Percentiles rank a stretch among this genome's conserved stretches.
phyloP scores from a whole-genome alignment of 2,888 invertebrate genomes.

The Oxycera nigricornis region DNA sequence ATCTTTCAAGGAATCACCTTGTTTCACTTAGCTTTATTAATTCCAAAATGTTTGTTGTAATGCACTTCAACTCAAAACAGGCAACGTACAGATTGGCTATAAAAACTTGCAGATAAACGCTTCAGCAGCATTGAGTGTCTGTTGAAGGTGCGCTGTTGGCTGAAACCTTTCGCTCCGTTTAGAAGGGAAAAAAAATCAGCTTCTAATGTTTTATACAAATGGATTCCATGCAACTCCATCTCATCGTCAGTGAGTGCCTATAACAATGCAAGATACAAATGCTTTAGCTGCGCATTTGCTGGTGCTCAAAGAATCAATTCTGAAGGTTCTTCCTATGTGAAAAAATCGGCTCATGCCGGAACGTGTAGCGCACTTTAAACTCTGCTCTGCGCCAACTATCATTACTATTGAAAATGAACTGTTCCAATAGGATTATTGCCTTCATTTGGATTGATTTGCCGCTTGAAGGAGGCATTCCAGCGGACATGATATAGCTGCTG shows the following conservation, averaged over 20 bases:
- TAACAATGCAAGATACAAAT: background rate
- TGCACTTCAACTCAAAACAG: too few species aligned
- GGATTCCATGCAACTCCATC: too few species aligned
- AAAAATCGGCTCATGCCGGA: background rate
- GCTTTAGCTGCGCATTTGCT: background rate
- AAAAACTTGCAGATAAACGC: background rate
- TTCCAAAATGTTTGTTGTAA: too few species aligned
- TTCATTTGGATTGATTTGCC: background rate
- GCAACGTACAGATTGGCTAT: too few species aligned
- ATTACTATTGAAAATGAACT: background rate
- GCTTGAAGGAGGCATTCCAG: background rate
- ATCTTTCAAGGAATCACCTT: background rate
- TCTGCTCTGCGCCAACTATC: background rate
- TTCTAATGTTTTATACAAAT: too few species aligned
- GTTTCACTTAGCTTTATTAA: too few species aligned
- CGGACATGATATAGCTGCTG: background rate
- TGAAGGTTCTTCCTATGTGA: background rate
- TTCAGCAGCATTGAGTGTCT: background rate
- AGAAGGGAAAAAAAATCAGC: too few species aligned
- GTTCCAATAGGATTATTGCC: background rate
- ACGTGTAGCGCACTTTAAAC: background rate
- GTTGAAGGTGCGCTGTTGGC: background rate
- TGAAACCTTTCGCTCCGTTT: too few species aligned
- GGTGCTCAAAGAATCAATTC: background rate
- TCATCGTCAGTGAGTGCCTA: too few species aligned